phyloP scores from a whole-genome alignment of 2,113 vertebrate genomes.

The Psephotus haematonotus region DNA sequence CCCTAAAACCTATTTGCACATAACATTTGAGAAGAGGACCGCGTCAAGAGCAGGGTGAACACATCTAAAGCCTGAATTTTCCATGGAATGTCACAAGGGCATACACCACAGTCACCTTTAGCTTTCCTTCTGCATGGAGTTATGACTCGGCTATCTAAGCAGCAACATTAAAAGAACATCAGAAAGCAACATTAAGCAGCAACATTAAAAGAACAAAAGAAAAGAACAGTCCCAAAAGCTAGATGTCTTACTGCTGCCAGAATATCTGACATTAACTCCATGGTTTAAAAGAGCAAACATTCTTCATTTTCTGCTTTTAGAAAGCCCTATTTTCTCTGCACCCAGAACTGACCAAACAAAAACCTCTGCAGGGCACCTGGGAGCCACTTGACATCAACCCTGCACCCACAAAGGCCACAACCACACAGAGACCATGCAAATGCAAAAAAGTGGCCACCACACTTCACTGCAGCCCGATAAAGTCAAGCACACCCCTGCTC shows the following conservation, averaged over 20 bases:
- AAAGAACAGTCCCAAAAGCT: too few relatives aligned
- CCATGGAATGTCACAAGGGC: background rate
- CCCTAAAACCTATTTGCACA: background rate
- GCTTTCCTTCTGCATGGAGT: background rate
- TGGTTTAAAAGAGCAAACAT: background rate
- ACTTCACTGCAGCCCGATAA: background rate
- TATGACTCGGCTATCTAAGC: background rate
- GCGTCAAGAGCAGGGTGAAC: background rate
- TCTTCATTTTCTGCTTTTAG: background rate
- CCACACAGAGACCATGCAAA: background rate
- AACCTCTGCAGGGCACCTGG: background rate
- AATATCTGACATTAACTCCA: background rate
- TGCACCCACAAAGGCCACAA: too few relatives aligned
- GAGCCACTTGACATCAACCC: background rate
- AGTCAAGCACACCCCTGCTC: background rate
- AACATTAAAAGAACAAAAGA: background rate
- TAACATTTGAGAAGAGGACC: accelerated
- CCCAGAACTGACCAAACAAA: background rate
- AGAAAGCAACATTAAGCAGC: background rate
- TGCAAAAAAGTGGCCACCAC: background rate
- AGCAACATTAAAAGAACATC: background rate
- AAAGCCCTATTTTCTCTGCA: accelerated
- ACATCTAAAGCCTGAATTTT: background rate
- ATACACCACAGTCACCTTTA: background rate
- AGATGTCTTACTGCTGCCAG: background rate